A percentile compares a stretch with the other conserved stretches of the same genome.
Conservation (phyloP, 2,888 invertebrate species). For the Craniophora ligustri region DNA sequence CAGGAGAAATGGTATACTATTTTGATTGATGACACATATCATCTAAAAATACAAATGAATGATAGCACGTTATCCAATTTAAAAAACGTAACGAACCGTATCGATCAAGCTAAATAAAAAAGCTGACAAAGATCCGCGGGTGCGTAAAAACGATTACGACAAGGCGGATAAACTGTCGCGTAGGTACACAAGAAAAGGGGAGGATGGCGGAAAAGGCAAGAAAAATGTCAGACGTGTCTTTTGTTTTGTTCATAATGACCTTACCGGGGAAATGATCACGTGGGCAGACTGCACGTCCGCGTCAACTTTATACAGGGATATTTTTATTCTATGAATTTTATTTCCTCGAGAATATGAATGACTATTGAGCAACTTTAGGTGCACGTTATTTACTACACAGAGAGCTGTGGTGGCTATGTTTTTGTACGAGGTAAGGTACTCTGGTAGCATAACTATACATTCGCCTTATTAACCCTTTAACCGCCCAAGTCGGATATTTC, state of each 20-base stretch:
- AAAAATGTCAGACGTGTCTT: conserved; percentile 22
- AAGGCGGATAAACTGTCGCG: conserved; percentile 3
- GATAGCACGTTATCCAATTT: neutral
- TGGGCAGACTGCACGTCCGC: neutral
- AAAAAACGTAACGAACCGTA: neutral
- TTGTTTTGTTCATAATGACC: conserved; percentile 34
- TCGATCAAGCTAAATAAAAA: conserved; percentile 15
- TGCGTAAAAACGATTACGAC: conserved; percentile 7
- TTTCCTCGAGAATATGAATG: too few relatives aligned
- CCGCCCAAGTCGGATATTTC: too few relatives aligned
- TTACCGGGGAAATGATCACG: conserved; percentile 2
- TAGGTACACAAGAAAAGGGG: neutral
- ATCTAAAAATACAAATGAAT: neutral
- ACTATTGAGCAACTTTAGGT: too few relatives aligned
- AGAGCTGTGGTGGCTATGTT: too few relatives aligned
- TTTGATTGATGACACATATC: neutral
- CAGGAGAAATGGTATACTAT: too few relatives aligned
- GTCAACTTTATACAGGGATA: conserved; percentile 2
- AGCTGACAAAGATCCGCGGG: conserved; percentile 5
- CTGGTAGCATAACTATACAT: too few relatives aligned
- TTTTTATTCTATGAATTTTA: conserved; percentile 7
- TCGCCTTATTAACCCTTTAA: too few relatives aligned
- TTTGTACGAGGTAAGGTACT: too few relatives aligned
- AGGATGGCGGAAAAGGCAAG: neutral
- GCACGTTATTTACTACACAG: too few relatives aligned